A percentile compares a stretch with the other conserved stretches of the same genome.
Conservation (phyloP, 2,797 vertebrate species). For the Premnoplex brunnescens region DNA sequence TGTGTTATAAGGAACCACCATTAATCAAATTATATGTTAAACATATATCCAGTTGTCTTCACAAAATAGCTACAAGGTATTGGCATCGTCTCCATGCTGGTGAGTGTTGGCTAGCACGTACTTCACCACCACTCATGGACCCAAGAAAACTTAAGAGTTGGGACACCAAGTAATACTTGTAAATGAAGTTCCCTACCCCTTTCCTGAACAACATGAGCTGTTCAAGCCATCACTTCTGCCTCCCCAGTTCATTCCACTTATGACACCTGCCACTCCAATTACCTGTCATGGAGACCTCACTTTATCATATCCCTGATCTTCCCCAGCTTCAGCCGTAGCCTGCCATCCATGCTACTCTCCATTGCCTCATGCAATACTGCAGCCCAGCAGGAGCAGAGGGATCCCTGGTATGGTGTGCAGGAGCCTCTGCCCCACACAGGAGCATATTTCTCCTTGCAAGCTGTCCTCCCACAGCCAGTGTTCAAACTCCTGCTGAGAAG, state of each 20-base stretch:
- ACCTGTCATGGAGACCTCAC: not conserved
- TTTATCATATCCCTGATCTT: not conserved
- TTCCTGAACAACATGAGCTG: not conserved
- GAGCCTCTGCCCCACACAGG: not conserved
- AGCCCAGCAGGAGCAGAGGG: not conserved
- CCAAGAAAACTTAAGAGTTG: not conserved
- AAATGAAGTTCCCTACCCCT: not conserved
- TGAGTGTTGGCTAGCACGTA: not conserved
- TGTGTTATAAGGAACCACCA: not conserved
- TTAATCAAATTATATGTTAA: not conserved
- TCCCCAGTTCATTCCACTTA: not conserved
- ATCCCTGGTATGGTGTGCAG: accelerated
- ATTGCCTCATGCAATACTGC: accelerated
- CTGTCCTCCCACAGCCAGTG: not conserved
- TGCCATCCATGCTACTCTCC: not conserved
- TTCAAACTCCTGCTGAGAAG: not conserved
- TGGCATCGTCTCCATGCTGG: not conserved
- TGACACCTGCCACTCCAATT: not conserved
- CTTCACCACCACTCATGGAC: not conserved
- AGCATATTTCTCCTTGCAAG: not conserved
- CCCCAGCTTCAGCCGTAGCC: not conserved
- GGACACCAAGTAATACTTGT: not conserved
- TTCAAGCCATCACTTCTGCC: not conserved
- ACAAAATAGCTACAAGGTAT: not conserved
- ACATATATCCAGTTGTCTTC: not conserved